Conservation (phyloP, 37 sponge, comb jelly and placozoan genomes). For the Theonella swinhoei region DNA sequence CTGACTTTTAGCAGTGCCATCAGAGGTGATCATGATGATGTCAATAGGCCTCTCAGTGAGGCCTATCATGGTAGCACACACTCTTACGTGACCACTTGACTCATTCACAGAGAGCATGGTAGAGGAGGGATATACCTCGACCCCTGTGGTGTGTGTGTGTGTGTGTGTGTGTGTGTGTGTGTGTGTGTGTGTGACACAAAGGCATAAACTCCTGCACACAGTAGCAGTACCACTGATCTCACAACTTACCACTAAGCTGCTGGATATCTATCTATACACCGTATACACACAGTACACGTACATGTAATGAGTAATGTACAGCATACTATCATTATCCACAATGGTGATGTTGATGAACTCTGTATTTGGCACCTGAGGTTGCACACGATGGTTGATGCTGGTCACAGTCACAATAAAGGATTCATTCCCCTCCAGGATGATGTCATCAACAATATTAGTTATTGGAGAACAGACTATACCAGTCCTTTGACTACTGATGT, state of each 20-base stretch:
- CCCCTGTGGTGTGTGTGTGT: too few relatives aligned
- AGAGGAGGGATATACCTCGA: neutral
- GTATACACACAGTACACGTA: neutral
- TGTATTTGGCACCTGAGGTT: neutral
- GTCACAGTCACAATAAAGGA: neutral
- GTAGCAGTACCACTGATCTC: neutral
- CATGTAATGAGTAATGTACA: neutral
- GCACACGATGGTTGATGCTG: neutral
- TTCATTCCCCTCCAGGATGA: slow-evolving; percentile 22
- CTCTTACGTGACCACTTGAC: slow-evolving; percentile 15
- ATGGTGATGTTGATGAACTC: slow-evolving; percentile 9
- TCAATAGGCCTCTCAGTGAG: neutral
- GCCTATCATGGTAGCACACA: slow-evolving; percentile 34
- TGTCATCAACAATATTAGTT: slow-evolving; percentile 5
- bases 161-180: too few relatives aligned
- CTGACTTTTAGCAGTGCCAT: neutral
- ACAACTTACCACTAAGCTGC: too few relatives aligned
- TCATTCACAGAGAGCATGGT: slow-evolving; percentile 14
- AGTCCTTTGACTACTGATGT: neutral
- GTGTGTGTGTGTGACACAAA: neutral
- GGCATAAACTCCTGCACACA: neutral
- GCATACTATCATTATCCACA: slow-evolving; percentile 27
- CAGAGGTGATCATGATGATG: neutral
- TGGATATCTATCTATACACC: too few relatives aligned
- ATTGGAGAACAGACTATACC: neutral